Evolutionary conservation across 2,888 invertebrate genomes (phyloP).

Genomic region (Nomada ruficornis): DNA sequence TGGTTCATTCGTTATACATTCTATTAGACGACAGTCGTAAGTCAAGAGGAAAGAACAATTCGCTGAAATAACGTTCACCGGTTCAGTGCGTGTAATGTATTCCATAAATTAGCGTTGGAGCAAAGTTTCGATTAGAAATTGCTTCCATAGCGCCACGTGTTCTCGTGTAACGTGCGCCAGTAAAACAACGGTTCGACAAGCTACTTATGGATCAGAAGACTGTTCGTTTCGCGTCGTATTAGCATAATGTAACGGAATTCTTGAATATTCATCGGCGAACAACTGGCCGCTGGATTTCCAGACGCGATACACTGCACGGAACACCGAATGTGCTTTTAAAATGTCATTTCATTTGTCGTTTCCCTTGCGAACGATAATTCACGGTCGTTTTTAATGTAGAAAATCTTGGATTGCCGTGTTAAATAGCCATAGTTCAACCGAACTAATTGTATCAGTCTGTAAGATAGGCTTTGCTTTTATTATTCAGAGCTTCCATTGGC

Average conservation of each 20-base stretch:
- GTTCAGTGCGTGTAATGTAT: constrained; percentile 45
- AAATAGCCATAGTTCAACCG: too few relatives aligned
- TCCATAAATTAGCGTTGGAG: constrained; percentile 51
- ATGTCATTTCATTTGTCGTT: too few relatives aligned
- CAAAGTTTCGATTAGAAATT: constrained; percentile 54
- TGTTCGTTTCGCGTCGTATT: constrained; percentile 54
- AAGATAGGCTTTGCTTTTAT: too few relatives aligned
- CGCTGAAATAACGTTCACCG: constrained; percentile 32
- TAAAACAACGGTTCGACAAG: constrained; percentile 57
- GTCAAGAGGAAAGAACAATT: constrained; percentile 27
- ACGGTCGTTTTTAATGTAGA: too few relatives aligned
- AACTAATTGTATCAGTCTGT: too few relatives aligned
- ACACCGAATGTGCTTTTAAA: neutral
- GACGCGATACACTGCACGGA: constrained; percentile 14
- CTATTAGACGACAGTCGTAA: constrained; percentile 9
- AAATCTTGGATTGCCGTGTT: too few relatives aligned
- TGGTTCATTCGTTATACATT: neutral
- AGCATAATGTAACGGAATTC: constrained; percentile 63
- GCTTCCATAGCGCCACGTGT: constrained; percentile 41
- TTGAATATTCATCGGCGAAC: constrained; percentile 65
- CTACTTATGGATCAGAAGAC: constrained; percentile 55
- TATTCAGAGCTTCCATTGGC: too few relatives aligned
- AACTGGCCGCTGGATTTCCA: constrained; percentile 29
- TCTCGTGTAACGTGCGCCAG: constrained; percentile 39
- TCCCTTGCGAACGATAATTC: too few relatives aligned